phyloP scores from a whole-genome alignment of 2,113 vertebrate genomes.

The Oryzias melastigma region DNA sequence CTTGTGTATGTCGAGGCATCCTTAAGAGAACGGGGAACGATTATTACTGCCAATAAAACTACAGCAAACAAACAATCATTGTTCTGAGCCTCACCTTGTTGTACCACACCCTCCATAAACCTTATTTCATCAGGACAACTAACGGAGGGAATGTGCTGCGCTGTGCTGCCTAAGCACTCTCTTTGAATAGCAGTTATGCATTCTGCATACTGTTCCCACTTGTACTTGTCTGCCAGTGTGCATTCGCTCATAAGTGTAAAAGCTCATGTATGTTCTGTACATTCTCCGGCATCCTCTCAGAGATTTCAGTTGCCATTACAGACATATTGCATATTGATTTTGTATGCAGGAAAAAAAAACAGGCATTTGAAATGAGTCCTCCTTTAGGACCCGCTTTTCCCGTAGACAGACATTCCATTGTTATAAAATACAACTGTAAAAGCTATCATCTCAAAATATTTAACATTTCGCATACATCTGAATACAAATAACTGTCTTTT shows the following conservation, averaged over 20 bases:
- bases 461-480: too few species aligned
- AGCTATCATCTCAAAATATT: background rate
- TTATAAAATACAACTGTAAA: background rate
- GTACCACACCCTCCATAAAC: constrained; percentile 71
- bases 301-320: constrained; percentile 26
- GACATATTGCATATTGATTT: constrained; percentile 50
- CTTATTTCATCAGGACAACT: constrained; percentile 61
- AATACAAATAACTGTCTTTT: too few species aligned
- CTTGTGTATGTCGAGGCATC: constrained; percentile 46
- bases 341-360: background rate
- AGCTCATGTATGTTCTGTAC: constrained; percentile 12
- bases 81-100: constrained; percentile 73
- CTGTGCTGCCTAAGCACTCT: constrained; percentile 78
- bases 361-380: too few species aligned
- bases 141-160: constrained; percentile 73
- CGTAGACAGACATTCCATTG: background rate
- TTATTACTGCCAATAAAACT: constrained; percentile 77
- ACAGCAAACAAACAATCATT: constrained; percentile 76
- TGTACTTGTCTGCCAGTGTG: constrained; percentile 42
- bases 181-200: constrained; percentile 59
- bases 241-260: constrained; percentile 23
- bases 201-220: constrained; percentile 44
- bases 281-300: constrained; percentile 2
- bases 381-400: background rate
- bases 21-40: constrained; percentile 64